phyloP scores from a whole-genome alignment of 2,888 invertebrate species.

The Oligia fasciuncula region DNA sequence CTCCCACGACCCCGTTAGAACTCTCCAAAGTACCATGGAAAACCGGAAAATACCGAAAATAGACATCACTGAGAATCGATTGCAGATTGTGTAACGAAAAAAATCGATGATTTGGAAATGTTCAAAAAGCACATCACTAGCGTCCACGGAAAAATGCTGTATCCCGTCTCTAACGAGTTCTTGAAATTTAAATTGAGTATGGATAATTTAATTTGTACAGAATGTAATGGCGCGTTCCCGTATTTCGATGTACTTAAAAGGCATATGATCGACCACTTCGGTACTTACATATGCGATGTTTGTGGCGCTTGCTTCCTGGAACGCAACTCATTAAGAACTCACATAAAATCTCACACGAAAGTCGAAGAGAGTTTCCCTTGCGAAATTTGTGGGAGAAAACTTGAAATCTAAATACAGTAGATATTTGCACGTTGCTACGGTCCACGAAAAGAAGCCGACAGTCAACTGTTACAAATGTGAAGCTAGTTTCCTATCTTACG shows the following conservation, averaged over 20 bases:
- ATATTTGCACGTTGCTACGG: conserved; percentile 81
- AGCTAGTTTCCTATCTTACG: conserved; percentile 81
- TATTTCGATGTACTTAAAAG: conserved; percentile 83
- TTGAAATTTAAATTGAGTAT: conserved; percentile 80
- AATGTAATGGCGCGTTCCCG: conserved; percentile 80
- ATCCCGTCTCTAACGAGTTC: conserved; percentile 80
- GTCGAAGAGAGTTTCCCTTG: conserved; percentile 87
- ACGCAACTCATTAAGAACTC: conserved; percentile 83
- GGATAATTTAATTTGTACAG: conserved; percentile 80
- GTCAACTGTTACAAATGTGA: conserved; percentile 86
- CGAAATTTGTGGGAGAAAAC: conserved; percentile 85
- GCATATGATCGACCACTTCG: conserved; percentile 85
- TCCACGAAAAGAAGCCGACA: conserved; percentile 84
- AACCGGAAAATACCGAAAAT: conserved; percentile 85
- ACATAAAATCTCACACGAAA: conserved; percentile 83
- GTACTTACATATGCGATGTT: conserved; percentile 82
- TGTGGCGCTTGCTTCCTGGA: conserved; percentile 87
- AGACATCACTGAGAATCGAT: conserved; percentile 84
- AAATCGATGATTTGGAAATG: conserved; percentile 77
- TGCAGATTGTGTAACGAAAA: conserved; percentile 81
- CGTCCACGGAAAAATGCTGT: conserved; percentile 72
- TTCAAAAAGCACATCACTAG: conserved; percentile 78
- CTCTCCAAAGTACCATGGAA: conserved; percentile 77
- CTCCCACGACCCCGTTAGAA: conserved; percentile 78
- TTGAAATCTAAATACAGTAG: conserved; percentile 83